Conservation (phyloP, 1,140 invertebrate genomes). For the Chironomus striatipennis region DNA sequence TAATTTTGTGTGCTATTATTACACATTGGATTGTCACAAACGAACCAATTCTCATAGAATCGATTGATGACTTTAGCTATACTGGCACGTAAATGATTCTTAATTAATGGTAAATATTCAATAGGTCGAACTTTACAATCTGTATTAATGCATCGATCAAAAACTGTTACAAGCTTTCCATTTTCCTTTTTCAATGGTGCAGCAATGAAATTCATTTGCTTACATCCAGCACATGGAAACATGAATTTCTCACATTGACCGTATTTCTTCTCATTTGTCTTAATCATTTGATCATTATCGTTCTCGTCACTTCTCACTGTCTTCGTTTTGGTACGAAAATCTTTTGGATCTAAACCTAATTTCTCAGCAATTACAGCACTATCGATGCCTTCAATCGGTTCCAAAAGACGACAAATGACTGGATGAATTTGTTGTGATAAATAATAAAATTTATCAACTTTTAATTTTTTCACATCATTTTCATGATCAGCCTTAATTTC, state of each 20-base stretch:
- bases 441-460: conserved; percentile 78
- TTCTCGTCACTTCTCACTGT: conserved; percentile 33
- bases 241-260: conserved; percentile 63
- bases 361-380: conserved; percentile 79
- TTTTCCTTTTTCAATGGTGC: conserved; percentile 44
- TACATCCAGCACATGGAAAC: conserved; percentile 54
- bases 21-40: conserved; percentile 85
- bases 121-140: conserved; percentile 53
- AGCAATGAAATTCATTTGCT: conserved; percentile 47
- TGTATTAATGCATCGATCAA: conserved; percentile 57
- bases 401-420: conserved; percentile 86
- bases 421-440: conserved; percentile 85
- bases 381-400: conserved; percentile 92
- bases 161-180: conserved; percentile 42
- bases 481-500: conserved; percentile 64
- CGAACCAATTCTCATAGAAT: conserved; percentile 72
- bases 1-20: conserved; percentile 55
- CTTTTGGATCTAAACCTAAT: conserved; percentile 60
- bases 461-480: conserved; percentile 45
- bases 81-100: conserved; percentile 59
- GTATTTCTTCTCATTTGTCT: conserved; percentile 60
- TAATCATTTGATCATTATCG: conserved; percentile 36
- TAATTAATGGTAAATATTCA: conserved; percentile 54
- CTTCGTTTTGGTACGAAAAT: conserved; percentile 37
- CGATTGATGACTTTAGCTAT: conserved; percentile 57